phyloP scores from a whole-genome alignment of 1,140 invertebrate species.

The Caenorhabditis brenneri region DNA sequence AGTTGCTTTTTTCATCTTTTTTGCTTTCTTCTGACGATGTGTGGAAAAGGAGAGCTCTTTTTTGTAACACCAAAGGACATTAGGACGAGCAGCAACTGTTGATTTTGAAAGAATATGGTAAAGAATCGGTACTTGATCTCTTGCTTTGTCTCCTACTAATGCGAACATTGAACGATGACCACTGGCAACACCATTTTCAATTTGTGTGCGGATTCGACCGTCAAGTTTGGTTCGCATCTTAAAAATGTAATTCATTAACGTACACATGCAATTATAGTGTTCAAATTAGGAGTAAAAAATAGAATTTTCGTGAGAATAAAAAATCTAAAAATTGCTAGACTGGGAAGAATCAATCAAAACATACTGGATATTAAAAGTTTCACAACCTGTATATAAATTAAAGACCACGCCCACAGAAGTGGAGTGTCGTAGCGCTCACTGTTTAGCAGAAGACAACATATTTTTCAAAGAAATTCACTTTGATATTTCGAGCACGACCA shows the following conservation, averaged over 20 bases:
- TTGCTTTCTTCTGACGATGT: slow-evolving; percentile 90
- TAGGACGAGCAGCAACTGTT: slow-evolving; percentile 85
- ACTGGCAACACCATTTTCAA: slow-evolving; percentile 90
- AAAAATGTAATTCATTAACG: neutral
- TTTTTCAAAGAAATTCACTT: no score
- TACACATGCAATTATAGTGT: no score
- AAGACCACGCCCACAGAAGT: no score
- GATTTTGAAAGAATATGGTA: slow-evolving; percentile 97
- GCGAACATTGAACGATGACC: slow-evolving; percentile 90
- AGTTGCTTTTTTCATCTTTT: slow-evolving; percentile 85
- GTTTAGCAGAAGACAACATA: no score
- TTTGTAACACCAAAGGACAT: slow-evolving; percentile 97
- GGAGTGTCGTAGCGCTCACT: no score
- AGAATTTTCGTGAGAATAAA: no score
- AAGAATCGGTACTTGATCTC: slow-evolving; percentile 92
- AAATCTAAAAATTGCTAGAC: no score
- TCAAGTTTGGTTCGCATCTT: slow-evolving; percentile 86
- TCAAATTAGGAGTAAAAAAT: no score
- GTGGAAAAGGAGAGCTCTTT: slow-evolving; percentile 92
- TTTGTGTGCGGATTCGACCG: slow-evolving; percentile 89
- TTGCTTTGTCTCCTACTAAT: slow-evolving; percentile 91
- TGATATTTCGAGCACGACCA: no score
- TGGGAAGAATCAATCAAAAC: no score
- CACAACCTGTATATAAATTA: no score
- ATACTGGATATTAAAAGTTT: no score